phyloP scores from a whole-genome alignment of 2,797 vertebrate genomes.

The Falco novaeseelandiae region DNA sequence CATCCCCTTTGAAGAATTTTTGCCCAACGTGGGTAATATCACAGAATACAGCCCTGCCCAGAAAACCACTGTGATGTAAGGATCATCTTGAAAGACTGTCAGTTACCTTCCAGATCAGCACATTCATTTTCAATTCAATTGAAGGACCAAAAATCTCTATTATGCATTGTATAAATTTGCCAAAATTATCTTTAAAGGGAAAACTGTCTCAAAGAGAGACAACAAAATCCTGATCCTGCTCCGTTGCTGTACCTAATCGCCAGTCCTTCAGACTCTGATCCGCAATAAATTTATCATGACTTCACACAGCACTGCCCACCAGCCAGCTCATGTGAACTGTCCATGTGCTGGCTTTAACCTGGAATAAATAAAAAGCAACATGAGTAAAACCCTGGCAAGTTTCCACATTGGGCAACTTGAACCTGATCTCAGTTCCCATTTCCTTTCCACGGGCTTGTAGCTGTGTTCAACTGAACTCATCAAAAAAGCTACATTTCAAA shows the following conservation, averaged over 20 bases:
- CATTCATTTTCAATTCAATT: background rate
- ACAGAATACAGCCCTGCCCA: background rate
- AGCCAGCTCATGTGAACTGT: background rate
- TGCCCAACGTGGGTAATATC: background rate
- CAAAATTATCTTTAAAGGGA: background rate
- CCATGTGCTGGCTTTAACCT: background rate
- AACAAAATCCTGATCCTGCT: background rate
- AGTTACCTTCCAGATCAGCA: background rate
- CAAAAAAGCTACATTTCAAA: background rate
- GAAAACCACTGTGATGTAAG: background rate
- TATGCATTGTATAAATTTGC: background rate
- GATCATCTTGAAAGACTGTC: background rate
- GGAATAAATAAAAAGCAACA: conserved; percentile 14
- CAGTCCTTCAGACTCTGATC: background rate
- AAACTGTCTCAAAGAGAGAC: background rate
- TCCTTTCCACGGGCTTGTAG: background rate
- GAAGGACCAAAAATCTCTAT: background rate
- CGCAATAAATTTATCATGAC: background rate
- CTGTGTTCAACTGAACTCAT: background rate
- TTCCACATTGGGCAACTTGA: background rate
- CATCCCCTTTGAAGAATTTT: background rate
- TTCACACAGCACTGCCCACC: background rate
- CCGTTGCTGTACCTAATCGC: background rate
- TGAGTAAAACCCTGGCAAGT: background rate
- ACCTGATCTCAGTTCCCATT: background rate